A percentile compares a stretch with the other conserved stretches of the same genome.
Conservation (phyloP, 2,888 invertebrate species). For the Meteorus cinctellus region DNA sequence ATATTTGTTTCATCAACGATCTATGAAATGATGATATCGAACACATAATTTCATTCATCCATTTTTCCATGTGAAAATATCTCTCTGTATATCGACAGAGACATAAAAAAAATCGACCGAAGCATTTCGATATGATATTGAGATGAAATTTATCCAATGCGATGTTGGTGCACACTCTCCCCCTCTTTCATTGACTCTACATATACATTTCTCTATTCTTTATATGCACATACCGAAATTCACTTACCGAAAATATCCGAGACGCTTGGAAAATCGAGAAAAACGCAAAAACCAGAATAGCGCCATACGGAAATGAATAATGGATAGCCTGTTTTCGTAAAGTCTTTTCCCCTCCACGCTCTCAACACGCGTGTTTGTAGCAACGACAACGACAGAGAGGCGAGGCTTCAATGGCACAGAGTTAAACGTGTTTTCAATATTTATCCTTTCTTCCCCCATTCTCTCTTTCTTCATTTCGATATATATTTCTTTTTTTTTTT, state of each 20-base stretch:
- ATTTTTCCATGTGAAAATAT: background rate
- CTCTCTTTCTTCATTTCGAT: background rate
- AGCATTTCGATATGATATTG: constrained; percentile 39
- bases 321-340: constrained; percentile 54
- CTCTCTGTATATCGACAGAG: constrained; percentile 23
- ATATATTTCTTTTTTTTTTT: background rate
- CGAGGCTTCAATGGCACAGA: background rate
- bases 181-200: constrained; percentile 7
- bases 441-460: background rate
- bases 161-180: constrained; percentile 3
- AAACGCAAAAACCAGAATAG: constrained; percentile 50
- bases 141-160: constrained; percentile 52
- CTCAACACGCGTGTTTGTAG: constrained; percentile 9
- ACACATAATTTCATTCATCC: background rate
- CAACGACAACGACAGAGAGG: background rate
- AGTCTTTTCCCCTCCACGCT: constrained; percentile 23
- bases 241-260: constrained; percentile 57
- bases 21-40: background rate
- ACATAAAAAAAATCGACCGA: constrained; percentile 56
- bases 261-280: constrained; percentile 44
- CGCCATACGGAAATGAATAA: constrained; percentile 57
- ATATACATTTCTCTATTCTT: background rate
- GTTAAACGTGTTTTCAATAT: constrained; percentile 7
- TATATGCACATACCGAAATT: constrained; percentile 54
- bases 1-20: background rate